phyloP scores from a whole-genome alignment of 2,888 invertebrate species.

The Trichogramma evanescens region DNA sequence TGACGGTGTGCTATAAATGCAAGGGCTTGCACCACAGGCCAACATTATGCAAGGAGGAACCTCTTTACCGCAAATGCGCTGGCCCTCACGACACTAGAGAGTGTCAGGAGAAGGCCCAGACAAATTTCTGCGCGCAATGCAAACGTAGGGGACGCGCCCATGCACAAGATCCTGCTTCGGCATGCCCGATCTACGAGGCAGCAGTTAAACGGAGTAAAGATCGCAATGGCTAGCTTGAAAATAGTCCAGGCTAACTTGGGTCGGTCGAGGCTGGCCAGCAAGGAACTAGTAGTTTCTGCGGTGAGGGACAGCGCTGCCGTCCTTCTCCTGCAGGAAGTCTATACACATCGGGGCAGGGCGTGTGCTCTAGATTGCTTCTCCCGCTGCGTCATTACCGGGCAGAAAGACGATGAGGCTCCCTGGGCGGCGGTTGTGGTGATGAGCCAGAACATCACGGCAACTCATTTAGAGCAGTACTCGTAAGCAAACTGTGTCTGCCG shows the following conservation, averaged over 20 bases:
- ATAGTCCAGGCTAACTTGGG: slow-evolving; percentile 50
- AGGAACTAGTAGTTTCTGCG: slow-evolving; percentile 55
- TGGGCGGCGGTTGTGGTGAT: slow-evolving; percentile 5
- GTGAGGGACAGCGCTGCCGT: background rate
- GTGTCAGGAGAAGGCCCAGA: no score
- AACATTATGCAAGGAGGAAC: no score
- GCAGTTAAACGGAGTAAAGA: no score
- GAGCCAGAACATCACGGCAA: background rate
- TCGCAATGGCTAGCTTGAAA: no score
- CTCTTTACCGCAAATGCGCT: no score
- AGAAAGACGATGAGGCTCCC: background rate
- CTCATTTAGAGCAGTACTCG: background rate
- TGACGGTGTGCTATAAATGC: slow-evolving; percentile 23
- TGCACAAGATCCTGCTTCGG: no score
- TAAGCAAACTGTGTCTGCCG: slow-evolving; percentile 1
- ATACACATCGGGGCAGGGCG: background rate
- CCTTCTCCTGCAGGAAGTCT: slow-evolving; percentile 12
- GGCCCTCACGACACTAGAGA: no score
- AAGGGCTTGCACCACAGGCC: slow-evolving; percentile 19
- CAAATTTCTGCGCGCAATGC: no score
- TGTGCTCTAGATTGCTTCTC: background rate
- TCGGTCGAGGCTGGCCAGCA: slow-evolving; percentile 70
- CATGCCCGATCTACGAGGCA: no score
- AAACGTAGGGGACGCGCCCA: no score
- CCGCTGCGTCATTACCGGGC: background rate